Evolutionary conservation across 2,113 vertebrate species (phyloP).

Genomic region (Synchiropus splendidus): DNA sequence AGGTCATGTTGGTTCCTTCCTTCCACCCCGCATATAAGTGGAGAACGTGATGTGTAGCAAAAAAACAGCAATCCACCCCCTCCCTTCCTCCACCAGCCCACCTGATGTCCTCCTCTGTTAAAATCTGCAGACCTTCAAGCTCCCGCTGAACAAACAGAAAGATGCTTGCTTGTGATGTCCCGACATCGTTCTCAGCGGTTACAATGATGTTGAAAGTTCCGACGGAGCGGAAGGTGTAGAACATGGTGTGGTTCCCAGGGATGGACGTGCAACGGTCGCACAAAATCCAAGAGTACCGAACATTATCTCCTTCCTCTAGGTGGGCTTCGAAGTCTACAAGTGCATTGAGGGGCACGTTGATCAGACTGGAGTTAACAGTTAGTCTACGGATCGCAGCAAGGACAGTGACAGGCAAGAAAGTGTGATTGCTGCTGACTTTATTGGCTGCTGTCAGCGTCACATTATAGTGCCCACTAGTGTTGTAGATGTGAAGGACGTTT

Average conservation of each 20-base stretch:
- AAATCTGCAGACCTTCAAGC: conserved; percentile 83
- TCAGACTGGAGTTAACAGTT: conserved; percentile 73
- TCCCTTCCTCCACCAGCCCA: conserved; percentile 22
- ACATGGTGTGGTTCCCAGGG: conserved; percentile 70
- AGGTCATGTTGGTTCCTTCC: conserved; percentile 93
- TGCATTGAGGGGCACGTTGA: conserved; percentile 78
- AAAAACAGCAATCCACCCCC: conserved; percentile 60
- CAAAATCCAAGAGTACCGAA: conserved; percentile 85
- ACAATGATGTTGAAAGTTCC: conserved; percentile 89
- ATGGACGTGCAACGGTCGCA: conserved; percentile 84
- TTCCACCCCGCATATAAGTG: conserved; percentile 75
- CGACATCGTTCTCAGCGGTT: conserved; percentile 81
- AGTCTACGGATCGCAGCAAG: conserved; percentile 74
- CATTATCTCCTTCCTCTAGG: conserved; percentile 67
- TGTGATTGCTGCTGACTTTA: conserved; percentile 69
- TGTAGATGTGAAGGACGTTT: conserved; percentile 64
- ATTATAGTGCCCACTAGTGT: conserved; percentile 66
- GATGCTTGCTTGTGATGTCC: conserved; percentile 77
- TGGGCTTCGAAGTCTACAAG: conserved; percentile 81
- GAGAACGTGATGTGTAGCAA: conserved; percentile 76
- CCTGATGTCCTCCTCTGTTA: conserved; percentile 41
- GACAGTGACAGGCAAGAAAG: conserved; percentile 59
- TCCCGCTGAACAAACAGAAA: conserved; percentile 79
- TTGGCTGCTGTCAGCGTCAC: conserved; percentile 73
- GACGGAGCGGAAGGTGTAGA: conserved; percentile 85